Base-by-base conservation (phyloP, 2,888 invertebrate species). In the Crepidodera aurea region DNA sequence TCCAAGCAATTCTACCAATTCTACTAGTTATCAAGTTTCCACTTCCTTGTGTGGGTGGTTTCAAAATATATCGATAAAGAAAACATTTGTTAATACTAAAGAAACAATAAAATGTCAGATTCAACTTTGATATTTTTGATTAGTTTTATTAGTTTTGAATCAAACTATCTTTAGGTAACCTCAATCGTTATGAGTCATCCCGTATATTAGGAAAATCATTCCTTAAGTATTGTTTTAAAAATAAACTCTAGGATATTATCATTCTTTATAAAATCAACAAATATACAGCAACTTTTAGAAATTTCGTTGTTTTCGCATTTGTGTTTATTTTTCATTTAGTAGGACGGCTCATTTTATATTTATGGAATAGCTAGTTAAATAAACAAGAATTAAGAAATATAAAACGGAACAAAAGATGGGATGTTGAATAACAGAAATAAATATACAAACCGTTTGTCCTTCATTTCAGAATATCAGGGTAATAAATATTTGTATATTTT, bases 291-390 rank as follows among this genome's bases (percentile, higher is more conserved):
- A 42, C 10, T 2, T 42, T 19, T 5, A 13, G 15, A 15, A 37
- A 37, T 37, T 13, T 7, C 4, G 42, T 19, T 19, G 42, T 19
- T n/a, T 42, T 19, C 22, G 42, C 15, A 8, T 18, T 22, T 42
- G 8, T 42, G 42, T 42, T 42, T 42, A 42, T 42, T 42, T 42
- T 42, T 19, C 42, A 19, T 18, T 42, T n/a, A 10, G 19, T 19
- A 18, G 15, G 19, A 42, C 4, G 42, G 19, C 15, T 42, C 7
- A 5, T 4, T 18, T 22, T 10, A 10, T 42, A 42, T 42, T 42
- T 42, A 42, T 42, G 42, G 19, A 19, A 39, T 19, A 10, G n/a
- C 22, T 42, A 10, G 8, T 10, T 8, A 19, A 42, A 42, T 42
- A 42, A 42, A 42, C 42, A 42, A 42, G 10, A 12, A 40, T 40